Percentiles rank a stretch among this genome's conserved stretches.
These are phyloP conservation scores for Ceratina japonica DNA, from an alignment of 1,140 invertebrate genomes.

Conservation along the genomic window DNA sequence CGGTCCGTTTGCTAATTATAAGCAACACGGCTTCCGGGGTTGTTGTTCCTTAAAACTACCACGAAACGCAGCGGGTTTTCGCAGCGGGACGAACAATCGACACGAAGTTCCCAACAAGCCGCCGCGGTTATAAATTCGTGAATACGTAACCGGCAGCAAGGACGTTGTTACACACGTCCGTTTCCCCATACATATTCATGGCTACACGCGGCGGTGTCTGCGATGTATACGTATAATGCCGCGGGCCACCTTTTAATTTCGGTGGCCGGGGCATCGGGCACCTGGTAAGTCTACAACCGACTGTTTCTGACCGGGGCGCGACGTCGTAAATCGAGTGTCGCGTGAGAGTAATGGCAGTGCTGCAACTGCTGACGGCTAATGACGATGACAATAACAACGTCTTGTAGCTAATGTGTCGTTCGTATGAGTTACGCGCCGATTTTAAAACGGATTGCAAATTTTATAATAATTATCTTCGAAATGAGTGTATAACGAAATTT, in stretches of 20 bases:
- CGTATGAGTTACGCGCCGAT: no score
- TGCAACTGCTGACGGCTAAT: conserved; percentile 34
- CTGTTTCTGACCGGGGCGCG: conserved; percentile 11
- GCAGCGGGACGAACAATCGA: conserved; percentile 44
- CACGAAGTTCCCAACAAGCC: conserved; percentile 27
- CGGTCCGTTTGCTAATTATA: neutral
- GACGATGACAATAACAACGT: conserved; percentile 40
- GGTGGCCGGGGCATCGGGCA: neutral
- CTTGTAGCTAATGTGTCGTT: no score
- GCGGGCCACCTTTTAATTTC: conserved; percentile 51
- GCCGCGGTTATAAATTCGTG: conserved; percentile 61
- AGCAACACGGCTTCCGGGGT: neutral
- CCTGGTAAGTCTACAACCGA: neutral
- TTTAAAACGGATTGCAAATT: no score
- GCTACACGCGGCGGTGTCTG: conserved; percentile 10
- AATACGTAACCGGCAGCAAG: conserved; percentile 54
- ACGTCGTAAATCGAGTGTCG: conserved; percentile 37
- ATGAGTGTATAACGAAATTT: no score
- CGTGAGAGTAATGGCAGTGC: conserved; percentile 46
- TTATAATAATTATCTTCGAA: no score
- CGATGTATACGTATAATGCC: conserved; percentile 23
- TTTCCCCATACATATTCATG: conserved; percentile 62
- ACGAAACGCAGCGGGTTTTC: conserved; percentile 8
- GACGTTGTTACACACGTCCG: conserved; percentile 47
- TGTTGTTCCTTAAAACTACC: conserved; percentile 1